Percentiles rank a stretch among this genome's conserved stretches.
phyloP scores from a whole-genome alignment of 1,140 invertebrate species.

The Cydia fagiglandana region DNA sequence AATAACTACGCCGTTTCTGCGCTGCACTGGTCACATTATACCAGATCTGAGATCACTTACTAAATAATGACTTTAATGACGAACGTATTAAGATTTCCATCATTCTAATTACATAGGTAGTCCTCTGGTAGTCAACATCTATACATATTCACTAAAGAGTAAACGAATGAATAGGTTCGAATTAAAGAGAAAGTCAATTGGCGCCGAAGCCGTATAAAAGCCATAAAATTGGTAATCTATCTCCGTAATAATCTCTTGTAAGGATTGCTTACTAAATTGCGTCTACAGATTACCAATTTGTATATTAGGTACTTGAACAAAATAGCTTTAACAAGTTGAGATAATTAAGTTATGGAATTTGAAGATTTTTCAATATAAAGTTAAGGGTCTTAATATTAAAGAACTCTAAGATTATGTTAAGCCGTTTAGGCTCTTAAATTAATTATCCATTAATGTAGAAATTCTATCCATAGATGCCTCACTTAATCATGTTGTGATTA shows the following conservation, averaged over 20 bases:
- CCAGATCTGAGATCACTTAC: no score
- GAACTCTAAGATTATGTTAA: no score
- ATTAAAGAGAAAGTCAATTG: constrained; percentile 20
- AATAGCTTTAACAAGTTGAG: no score
- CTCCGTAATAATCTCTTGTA: constrained; percentile 54
- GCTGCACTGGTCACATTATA: no score
- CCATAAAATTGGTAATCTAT: constrained; percentile 55
- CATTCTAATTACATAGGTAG: neutral
- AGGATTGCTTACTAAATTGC: constrained; percentile 54
- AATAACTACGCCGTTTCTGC: neutral
- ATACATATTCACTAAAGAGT: neutral
- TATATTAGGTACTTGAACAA: neutral
- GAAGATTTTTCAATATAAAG: no score
- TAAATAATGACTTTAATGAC: no score
- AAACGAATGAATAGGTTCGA: constrained; percentile 14
- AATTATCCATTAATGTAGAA: no score
- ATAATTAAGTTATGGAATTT: no score
- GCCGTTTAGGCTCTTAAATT: no score
- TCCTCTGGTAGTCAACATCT: neutral
- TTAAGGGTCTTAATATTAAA: no score
- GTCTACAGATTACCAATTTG: constrained; percentile 47
- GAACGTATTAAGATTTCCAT: neutral
- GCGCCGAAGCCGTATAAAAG: constrained; percentile 29
- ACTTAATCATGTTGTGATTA: no score
- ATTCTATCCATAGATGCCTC: no score